Evolutionary conservation across 2,113 vertebrate genomes (phyloP).

Genomic region (Cyanoramphus novaezelandiae): DNA sequence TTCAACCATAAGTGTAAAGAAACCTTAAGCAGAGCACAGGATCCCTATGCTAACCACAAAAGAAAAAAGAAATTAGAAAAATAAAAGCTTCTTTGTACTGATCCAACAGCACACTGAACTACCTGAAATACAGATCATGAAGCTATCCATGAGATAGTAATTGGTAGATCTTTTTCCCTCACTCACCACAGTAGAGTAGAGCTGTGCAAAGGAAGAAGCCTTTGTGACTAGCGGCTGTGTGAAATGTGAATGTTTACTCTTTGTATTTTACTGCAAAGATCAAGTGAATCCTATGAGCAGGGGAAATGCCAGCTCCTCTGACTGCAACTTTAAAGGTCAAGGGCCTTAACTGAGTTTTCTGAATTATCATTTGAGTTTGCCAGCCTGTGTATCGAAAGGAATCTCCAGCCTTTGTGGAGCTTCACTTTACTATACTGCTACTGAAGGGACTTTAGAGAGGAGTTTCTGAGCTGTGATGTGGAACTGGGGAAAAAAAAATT

Average conservation of each 20-base stretch:
- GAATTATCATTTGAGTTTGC: neutral
- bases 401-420: neutral
- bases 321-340: neutral
- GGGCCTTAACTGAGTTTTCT: neutral
- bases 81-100: neutral
- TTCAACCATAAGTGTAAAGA: neutral
- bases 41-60: neutral
- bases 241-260: neutral
- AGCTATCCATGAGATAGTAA: neutral
- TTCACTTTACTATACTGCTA: neutral
- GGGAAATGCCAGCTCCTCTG: neutral
- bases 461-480: neutral
- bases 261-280: neutral
- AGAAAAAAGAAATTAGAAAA: neutral
- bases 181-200: no score
- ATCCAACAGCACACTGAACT: neutral
- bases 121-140: neutral
- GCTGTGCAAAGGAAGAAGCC: neutral
- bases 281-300: neutral
- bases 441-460: neutral
- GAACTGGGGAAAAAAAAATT: neutral
- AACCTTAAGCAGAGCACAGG: neutral
- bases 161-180: neutral
- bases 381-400: neutral
- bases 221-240: neutral